Base-by-base conservation (phyloP, 2,113 vertebrate genomes). In the Phocoena sinus region DNA sequence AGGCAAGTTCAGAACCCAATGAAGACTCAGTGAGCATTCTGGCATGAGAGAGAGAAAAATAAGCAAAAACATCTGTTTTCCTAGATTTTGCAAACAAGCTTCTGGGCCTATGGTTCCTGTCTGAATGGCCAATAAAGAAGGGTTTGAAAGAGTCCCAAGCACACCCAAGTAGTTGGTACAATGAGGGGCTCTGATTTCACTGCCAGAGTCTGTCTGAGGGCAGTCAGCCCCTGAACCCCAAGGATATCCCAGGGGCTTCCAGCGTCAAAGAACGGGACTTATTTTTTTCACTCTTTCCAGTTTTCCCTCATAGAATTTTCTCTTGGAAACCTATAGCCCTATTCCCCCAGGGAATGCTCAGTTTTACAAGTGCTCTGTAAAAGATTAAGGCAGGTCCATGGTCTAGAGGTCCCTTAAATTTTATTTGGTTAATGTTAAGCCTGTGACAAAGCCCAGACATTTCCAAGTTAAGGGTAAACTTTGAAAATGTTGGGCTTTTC, bases 1-100 rank as follows among this genome's bases (percentile, higher is more conserved):
- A 4, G 50, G 17, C 60, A 83, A 94, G 38, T 62, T 83, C 3
- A 71, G 67, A 96, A 91, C 56, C 93, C 90, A 91, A 2, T 13
- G 70, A 93, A 96, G 97, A 91, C 6, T 17, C 87, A 79, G 82
- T 58, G 26, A 81, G 36, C 68, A 67, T 96, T 92, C 88, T 95
- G 91, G 96, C 85, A 76, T n/a, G 53, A 63, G 77, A 86, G 47
- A 85, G 87, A 96, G 63, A 84, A 96, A 97, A 97, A 97, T 94
- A 95, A 97, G 94, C 92, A 97, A 95, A 98, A 97, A 92, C 95
- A 98, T 91, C 77, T 97, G 90, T 86, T 81, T 95, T 89, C 92
- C 77, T 91, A 65, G 76, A 83, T 95, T 97, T 95, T 91, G 84
- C 89, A 96, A 97, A 86, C 70, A 96, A 95, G 90, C 92, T 96